These are phyloP conservation scores for Cirrhinus mrigala DNA, from an alignment of 2,797 vertebrate species.

Conservation along the genomic window DNA sequence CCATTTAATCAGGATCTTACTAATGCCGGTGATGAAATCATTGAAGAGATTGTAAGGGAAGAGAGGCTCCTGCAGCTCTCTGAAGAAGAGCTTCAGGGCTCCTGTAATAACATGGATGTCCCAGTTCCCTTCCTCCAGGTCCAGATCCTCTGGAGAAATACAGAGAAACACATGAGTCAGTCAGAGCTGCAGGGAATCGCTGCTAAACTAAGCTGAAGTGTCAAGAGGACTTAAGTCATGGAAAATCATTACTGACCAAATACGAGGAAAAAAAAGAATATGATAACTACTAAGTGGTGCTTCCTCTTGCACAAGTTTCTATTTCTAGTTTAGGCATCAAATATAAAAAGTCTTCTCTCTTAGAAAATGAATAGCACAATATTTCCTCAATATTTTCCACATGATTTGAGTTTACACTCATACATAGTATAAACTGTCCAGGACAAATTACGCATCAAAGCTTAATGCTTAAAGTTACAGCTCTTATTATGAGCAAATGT, in stretches of 20 bases:
- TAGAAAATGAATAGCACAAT: too few species aligned
- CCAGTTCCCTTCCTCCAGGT: conserved; percentile 93
- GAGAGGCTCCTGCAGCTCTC: conserved; percentile 92
- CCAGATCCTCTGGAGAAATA: conserved; percentile 84
- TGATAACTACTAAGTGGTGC: not conserved
- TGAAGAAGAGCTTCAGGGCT: conserved; percentile 93
- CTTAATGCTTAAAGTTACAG: not conserved
- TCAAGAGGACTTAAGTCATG: not conserved
- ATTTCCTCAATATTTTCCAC: not conserved
- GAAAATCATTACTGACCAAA: not conserved
- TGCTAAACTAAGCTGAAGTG: not conserved
- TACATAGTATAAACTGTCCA: not conserved
- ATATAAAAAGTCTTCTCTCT: too few species aligned
- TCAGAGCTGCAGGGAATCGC: not conserved
- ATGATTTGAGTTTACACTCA: not conserved
- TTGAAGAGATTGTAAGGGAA: conserved; percentile 89
- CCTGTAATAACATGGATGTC: conserved; percentile 95
- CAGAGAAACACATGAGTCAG: not conserved
- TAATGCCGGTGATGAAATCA: conserved; percentile 85
- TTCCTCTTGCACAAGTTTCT: not conserved
- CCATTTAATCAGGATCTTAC: conserved; percentile 69
- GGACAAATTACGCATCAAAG: not conserved
- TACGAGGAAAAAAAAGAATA: not conserved
- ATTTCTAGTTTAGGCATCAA: not conserved
- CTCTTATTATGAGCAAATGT: not conserved